Conservation (phyloP, 1,140 invertebrate genomes). For the Antheraea pernyi region DNA sequence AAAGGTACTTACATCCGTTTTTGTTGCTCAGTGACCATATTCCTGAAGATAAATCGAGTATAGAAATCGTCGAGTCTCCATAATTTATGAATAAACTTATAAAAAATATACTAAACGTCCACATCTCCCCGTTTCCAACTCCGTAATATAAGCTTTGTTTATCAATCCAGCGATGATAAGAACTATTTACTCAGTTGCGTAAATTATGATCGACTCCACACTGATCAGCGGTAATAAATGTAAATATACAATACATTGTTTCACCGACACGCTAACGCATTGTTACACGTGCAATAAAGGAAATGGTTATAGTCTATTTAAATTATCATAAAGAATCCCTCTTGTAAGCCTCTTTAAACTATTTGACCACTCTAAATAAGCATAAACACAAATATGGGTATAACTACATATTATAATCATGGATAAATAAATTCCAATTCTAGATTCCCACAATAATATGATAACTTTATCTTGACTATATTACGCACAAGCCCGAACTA, state of each 20-base stretch:
- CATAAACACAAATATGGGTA: too few species aligned
- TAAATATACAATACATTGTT: not conserved
- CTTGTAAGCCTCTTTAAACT: too few species aligned
- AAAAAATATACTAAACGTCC: constrained; percentile 8
- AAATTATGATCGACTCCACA: not conserved
- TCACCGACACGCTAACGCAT: not conserved
- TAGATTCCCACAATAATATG: too few species aligned
- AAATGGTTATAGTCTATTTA: too few species aligned
- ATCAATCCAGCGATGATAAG: not conserved
- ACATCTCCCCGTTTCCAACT: not conserved
- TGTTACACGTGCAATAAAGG: not conserved
- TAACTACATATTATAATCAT: too few species aligned
- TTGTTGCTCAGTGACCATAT: constrained; percentile 59
- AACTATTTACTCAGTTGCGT: not conserved
- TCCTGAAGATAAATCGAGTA: constrained; percentile 22
- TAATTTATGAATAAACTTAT: not conserved
- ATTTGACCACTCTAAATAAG: too few species aligned
- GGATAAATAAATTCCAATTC: too few species aligned
- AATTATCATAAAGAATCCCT: too few species aligned
- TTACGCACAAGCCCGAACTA: too few species aligned
- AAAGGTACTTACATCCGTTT: constrained; percentile 63
- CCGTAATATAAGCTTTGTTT: not conserved
- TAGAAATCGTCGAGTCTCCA: not conserved
- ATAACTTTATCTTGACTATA: too few species aligned
- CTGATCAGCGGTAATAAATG: not conserved